A percentile compares a stretch with the other conserved stretches of the same genome.
Evolutionary conservation across 2,797 vertebrate genomes (phyloP).

Genomic region (Phrynocephalus guinanensis): DNA sequence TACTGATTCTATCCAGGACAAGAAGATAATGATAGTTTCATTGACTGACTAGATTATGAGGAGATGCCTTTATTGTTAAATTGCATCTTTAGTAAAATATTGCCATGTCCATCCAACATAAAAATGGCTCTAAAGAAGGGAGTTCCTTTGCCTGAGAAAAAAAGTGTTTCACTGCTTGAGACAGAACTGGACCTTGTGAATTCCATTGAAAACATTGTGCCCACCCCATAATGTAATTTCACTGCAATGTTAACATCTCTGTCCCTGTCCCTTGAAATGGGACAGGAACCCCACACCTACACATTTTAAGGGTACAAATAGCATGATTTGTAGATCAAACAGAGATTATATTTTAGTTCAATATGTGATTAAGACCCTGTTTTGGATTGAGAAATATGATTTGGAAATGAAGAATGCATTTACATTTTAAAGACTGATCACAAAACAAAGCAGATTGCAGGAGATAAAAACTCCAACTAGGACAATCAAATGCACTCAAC

Average conservation of each 20-base stretch:
- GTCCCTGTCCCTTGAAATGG: background rate
- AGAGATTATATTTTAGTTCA: too few species aligned
- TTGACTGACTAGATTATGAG: background rate
- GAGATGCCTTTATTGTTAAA: background rate
- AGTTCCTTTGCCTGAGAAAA: background rate
- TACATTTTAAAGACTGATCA: too few species aligned
- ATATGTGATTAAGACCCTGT: too few species aligned
- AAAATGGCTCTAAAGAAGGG: background rate
- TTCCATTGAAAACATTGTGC: background rate
- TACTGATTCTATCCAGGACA: too few species aligned
- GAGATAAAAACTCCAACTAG: too few species aligned
- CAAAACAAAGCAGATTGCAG: too few species aligned
- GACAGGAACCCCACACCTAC: background rate
- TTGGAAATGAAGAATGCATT: too few species aligned
- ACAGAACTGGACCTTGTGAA: background rate
- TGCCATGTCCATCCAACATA: background rate
- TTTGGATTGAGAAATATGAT: too few species aligned
- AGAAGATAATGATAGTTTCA: background rate
- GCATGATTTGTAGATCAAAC: too few species aligned
- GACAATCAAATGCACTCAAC: too few species aligned
- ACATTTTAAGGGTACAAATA: background rate
- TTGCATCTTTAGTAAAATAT: background rate
- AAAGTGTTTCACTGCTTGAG: background rate
- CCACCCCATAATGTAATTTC: background rate
- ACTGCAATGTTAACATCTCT: background rate